Base-by-base conservation (phyloP, 2,888 invertebrate genomes). In the Hofmannophila pseudospretella region DNA sequence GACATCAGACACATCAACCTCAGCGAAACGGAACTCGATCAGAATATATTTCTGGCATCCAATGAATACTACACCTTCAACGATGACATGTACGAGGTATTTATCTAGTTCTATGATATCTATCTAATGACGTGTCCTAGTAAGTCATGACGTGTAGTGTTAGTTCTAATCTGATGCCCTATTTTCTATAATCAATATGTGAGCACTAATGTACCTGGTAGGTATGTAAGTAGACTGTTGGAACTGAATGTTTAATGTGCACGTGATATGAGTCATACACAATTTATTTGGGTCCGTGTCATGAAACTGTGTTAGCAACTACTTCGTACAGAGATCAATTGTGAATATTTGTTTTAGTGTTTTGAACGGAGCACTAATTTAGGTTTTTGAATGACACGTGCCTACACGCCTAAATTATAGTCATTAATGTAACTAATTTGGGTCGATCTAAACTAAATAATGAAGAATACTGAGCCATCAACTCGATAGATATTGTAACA, bases 61-160 rank as follows among this genome's bases (percentile, higher is more conserved):
- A 65, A 74, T 42, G 74, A 88, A 36, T 88, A 88, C 42, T 85
- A 89, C 23, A 77, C 77, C 27, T 79, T 90, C 1, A 86, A 89
- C 1, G 71, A 73, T 29, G 80, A 87, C 41, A 66, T 92, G 7
- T 88, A 88, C 42, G 85, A 88, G 67, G 91, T 91, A 76, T 67
- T 9, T 3, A 30, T 16, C 9, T 13, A 10, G 16, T 1, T 28
- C 20, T 20, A 5, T 20, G 8, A 5, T 20, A 20, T 20, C 20
- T 20, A 20, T 20, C 5, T 19, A 5, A 20, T n/a, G n/a, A 23
- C 10, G 20, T 32, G 20, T 22, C 20, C 30, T 14, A 30, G 16
- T 10, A 2, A 11, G 28, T 28, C 3, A 28, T 28, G 16, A 16
- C 3, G 5, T 16, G 16, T 13, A 5, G 5, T 16, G 8, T 30